phyloP scores from a whole-genome alignment of 2,797 vertebrate species.

The Morelia viridis region DNA sequence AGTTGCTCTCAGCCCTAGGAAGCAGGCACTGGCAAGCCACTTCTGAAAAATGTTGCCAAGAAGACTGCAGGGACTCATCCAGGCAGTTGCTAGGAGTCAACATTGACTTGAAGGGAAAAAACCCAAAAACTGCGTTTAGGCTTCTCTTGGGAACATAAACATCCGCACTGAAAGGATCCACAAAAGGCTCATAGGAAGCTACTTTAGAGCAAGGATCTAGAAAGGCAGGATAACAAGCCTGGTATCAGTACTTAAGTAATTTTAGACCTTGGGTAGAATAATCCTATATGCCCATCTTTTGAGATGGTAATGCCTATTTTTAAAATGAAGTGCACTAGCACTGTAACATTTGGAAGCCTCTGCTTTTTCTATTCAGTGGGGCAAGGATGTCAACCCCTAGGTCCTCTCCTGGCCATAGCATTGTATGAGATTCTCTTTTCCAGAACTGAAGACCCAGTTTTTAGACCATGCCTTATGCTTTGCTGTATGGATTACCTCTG shows the following conservation, averaged over 20 bases:
- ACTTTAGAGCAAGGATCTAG: neutral
- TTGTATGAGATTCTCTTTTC: neutral
- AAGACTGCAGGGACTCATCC: neutral
- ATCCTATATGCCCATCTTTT: neutral
- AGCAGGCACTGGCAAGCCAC: neutral
- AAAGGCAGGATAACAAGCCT: neutral
- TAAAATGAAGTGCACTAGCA: neutral
- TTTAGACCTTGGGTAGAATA: neutral
- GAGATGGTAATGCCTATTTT: neutral
- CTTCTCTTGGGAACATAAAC: neutral
- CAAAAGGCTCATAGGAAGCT: neutral
- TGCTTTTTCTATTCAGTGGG: neutral
- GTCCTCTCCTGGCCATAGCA: neutral
- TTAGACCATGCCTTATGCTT: neutral
- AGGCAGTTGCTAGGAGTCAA: neutral
- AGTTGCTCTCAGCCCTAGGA: neutral
- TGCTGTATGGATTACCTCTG: neutral
- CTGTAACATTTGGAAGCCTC: neutral
- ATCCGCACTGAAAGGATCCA: neutral
- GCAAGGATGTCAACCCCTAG: neutral
- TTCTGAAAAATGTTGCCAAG: neutral
- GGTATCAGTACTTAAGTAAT: neutral
- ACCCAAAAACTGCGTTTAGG: neutral
- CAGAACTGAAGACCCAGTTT: neutral
- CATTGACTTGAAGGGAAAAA: neutral